These are phyloP conservation scores for Tenualosa thibaudeaui DNA, from an alignment of 2,797 vertebrate genomes.

Conservation along the genomic window DNA sequence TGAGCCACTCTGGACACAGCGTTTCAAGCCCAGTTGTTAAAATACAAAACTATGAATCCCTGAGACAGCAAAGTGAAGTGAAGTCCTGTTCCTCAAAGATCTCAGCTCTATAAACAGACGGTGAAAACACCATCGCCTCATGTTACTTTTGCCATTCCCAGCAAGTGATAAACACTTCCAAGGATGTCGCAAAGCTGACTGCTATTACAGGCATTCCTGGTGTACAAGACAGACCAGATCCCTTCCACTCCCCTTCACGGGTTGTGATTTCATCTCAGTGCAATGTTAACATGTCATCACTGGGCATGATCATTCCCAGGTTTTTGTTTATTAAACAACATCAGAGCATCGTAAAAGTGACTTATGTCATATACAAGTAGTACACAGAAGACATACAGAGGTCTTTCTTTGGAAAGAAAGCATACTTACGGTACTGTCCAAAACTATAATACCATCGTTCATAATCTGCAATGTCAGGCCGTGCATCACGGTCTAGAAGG, in stretches of 20 bases:
- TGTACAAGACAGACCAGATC: constrained; percentile 1
- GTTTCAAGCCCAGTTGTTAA: neutral
- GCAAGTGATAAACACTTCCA: neutral
- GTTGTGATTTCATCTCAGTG: neutral
- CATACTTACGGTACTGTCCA: constrained; percentile 79
- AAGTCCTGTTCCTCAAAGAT: neutral
- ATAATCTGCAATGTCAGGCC: constrained; percentile 76
- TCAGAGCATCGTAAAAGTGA: neutral
- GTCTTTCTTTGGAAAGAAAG: constrained; percentile 52
- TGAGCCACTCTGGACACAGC: neutral
- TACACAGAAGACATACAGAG: neutral
- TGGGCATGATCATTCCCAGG: neutral
- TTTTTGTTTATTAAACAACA: neutral
- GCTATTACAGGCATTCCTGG: neutral
- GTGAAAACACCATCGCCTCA: neutral
- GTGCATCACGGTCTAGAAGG: constrained; percentile 76
- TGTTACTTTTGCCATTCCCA: neutral
- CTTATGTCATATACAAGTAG: neutral
- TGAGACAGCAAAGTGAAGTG: neutral
- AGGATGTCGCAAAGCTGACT: neutral
- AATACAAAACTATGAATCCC: neutral
- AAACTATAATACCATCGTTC: constrained; percentile 80
- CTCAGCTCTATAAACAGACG: neutral
- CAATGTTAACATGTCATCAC: neutral
- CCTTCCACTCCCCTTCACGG: neutral